Evolutionary conservation across 2,113 vertebrate genomes (phyloP).

Genomic region (Petromus typicus): DNA sequence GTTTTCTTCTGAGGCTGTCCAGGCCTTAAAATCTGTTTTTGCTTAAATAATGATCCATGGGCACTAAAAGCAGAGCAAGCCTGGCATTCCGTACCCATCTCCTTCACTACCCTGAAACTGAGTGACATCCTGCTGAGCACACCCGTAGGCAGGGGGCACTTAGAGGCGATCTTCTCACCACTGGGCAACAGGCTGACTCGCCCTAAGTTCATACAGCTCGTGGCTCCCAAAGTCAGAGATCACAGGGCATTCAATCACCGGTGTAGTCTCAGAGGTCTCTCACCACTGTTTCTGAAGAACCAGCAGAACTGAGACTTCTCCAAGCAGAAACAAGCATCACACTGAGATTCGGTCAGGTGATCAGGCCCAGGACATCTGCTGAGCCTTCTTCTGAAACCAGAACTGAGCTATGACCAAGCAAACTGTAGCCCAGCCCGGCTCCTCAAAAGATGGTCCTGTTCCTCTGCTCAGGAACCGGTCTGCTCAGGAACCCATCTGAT

Average conservation of each 20-base stretch:
- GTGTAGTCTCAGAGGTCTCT: neutral
- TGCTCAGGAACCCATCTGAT: neutral
- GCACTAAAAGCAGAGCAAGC: neutral
- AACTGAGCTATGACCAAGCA: neutral
- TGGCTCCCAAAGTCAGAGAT: too few relatives aligned
- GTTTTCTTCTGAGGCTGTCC: neutral
- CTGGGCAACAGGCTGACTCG: neutral
- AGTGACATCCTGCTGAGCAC: neutral
- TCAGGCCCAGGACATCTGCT: neutral
- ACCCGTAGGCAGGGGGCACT: rapidly evolving
- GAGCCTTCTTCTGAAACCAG: neutral
- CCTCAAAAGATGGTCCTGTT: neutral
- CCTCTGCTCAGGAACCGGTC: too few relatives aligned
- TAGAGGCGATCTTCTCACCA: neutral
- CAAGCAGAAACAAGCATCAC: neutral
- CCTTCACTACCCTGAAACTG: neutral
- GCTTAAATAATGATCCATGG: neutral
- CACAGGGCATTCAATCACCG: neutral
- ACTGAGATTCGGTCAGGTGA: neutral
- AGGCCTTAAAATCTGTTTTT: neutral
- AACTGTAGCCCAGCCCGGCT: neutral
- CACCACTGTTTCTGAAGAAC: neutral
- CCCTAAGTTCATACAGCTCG: neutral
- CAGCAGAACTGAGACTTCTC: neutral
- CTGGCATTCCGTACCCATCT: neutral